Conservation (phyloP, 2,888 invertebrate genomes). For the Ichneumoninae sp. region DNA sequence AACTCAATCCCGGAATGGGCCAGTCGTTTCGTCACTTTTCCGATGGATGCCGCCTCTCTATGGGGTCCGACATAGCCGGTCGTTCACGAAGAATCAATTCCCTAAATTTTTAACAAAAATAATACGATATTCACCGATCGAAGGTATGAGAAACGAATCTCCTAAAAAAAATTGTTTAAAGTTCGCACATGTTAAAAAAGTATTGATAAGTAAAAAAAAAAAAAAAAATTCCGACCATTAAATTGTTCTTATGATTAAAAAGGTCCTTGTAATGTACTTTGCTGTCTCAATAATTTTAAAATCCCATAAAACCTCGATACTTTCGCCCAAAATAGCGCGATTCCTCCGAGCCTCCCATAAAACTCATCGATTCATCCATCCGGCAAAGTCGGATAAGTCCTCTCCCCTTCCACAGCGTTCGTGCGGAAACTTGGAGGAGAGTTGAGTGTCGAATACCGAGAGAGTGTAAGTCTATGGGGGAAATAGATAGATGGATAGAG, state of each 20-base stretch:
- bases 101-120: background rate
- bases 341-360: constrained; percentile 30
- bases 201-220: background rate
- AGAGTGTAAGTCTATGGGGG: constrained; percentile 70
- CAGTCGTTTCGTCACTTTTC: constrained; percentile 78
- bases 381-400: constrained; percentile 63
- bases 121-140: background rate
- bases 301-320: constrained; percentile 16
- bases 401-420: constrained; percentile 44
- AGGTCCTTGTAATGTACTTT: background rate
- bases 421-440: constrained; percentile 61
- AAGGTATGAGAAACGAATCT: background rate
- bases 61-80: constrained; percentile 70
- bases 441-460: constrained; percentile 48
- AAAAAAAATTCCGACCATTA: background rate
- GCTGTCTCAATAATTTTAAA: background rate
- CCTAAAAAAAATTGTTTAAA: background rate
- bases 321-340: constrained; percentile 43
- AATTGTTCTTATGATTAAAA: background rate
- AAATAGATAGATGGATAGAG: constrained; percentile 48
- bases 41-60: constrained; percentile 81
- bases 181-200: background rate
- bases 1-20: constrained; percentile 78
- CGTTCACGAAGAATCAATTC: constrained; percentile 46
- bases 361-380: constrained; percentile 61